Evolutionary conservation across 2,797 vertebrate genomes (phyloP).

Genomic region (Vespertilio murinus): DNA sequence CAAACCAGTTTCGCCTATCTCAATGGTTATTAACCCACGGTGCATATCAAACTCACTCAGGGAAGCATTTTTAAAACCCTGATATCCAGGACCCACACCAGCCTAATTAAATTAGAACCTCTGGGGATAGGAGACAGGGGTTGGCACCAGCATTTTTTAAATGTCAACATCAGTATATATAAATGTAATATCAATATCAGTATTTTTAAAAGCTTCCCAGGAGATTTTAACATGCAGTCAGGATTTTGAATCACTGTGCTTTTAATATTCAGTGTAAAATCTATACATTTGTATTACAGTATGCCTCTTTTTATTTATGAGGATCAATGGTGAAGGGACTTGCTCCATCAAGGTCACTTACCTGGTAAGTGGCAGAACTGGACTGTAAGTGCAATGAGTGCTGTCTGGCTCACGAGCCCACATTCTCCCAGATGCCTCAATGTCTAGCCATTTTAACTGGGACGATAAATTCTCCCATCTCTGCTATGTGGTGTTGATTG

Average conservation of each 20-base stretch:
- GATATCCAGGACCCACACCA: not conserved
- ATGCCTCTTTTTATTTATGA: constrained; percentile 61
- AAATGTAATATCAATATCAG: not conserved
- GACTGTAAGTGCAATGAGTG: not conserved
- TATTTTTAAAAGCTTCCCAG: constrained; percentile 36
- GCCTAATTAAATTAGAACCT: constrained; percentile 41
- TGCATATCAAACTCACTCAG: not conserved
- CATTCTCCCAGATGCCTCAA: not conserved
- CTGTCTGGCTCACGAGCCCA: constrained; percentile 15
- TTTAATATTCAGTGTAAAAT: constrained; percentile 62
- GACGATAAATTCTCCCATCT: constrained; percentile 38
- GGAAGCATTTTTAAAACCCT: constrained; percentile 43
- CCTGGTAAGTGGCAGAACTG: not conserved
- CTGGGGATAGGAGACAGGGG: not conserved
- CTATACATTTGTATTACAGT: constrained; percentile 42
- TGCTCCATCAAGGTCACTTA: constrained; percentile 37
- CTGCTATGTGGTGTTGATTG: constrained; percentile 25
- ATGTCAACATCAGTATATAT: not conserved
- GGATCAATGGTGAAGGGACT: not conserved
- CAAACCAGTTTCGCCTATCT: too few relatives aligned
- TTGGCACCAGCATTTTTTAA: constrained; percentile 21
- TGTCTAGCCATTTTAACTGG: constrained; percentile 25
- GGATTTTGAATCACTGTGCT: constrained; percentile 19
- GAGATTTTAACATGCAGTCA: constrained; percentile 40
- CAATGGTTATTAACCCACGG: not conserved